Evolutionary conservation across 1,140 invertebrate genomes (phyloP).

Genomic region (Brachionus koreanus): DNA sequence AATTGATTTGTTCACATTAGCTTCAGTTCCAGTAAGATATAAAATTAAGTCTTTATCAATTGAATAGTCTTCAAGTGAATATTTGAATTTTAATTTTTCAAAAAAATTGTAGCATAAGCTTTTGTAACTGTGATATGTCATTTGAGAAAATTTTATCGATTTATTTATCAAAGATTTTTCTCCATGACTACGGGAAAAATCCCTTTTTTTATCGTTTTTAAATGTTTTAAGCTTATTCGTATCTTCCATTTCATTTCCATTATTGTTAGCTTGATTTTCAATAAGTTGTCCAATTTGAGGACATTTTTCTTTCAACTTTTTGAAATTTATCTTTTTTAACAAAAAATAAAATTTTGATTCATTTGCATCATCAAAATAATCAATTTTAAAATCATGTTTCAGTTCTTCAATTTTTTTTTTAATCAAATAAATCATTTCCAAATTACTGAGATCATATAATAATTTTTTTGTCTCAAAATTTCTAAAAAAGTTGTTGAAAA

Average conservation of each 20-base stretch:
- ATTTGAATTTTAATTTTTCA: neutral
- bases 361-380: conserved; percentile 13
- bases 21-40: neutral
- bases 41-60: neutral
- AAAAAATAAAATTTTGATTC: neutral
- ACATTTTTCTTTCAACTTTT: neutral
- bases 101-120: neutral
- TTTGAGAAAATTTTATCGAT: neutral
- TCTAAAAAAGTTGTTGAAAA: neutral
- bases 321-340: neutral
- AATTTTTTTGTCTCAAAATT: neutral
- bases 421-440: neutral
- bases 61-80: neutral
- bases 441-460: neutral
- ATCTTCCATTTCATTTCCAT: neutral
- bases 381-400: neutral
- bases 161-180: neutral
- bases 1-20: neutral
- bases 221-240: neutral
- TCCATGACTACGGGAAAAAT: neutral
- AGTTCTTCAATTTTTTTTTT: neutral
- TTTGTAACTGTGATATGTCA: neutral
- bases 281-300: neutral
- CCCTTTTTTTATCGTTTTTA: neutral
- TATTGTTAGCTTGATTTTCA: neutral